A percentile compares a stretch with the other conserved stretches of the same genome.
Evolutionary conservation across 1,140 invertebrate species (phyloP).

Genomic region (Contarinia nasturtii): DNA sequence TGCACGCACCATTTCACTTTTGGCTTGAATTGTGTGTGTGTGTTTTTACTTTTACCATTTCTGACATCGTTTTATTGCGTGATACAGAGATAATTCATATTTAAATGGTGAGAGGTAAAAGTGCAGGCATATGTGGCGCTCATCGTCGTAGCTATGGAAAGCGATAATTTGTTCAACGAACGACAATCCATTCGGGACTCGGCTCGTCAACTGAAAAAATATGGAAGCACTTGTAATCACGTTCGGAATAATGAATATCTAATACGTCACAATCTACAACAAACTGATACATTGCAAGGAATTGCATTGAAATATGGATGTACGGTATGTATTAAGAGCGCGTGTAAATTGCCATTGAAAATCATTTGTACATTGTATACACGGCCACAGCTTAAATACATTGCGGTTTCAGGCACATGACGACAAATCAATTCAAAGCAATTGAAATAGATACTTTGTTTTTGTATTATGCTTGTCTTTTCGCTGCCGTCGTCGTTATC

Average conservation of each 20-base stretch:
- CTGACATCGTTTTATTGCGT: no score
- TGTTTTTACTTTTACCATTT: no score
- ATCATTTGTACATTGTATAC: not conserved
- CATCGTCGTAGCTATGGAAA: slow-evolving; percentile 34
- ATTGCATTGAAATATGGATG: slow-evolving; percentile 82
- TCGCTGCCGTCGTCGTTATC: no score
- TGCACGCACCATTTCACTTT: no score
- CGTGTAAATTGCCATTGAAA: not conserved
- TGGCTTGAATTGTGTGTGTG: no score
- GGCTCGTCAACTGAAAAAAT: slow-evolving; percentile 65
- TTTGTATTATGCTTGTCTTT: no score
- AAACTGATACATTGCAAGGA: slow-evolving; percentile 78
- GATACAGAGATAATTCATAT: no score
- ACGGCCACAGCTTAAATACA: not conserved
- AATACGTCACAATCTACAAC: slow-evolving; percentile 57
- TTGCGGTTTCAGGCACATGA: no score
- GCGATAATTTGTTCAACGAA: slow-evolving; percentile 60
- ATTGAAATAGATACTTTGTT: no score
- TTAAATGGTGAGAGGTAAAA: no score
- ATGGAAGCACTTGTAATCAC: slow-evolving; percentile 66
- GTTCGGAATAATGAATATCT: slow-evolving; percentile 40
- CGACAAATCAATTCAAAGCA: no score
- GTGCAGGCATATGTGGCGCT: slow-evolving; percentile 2
- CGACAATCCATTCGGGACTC: slow-evolving; percentile 66
- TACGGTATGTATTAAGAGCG: slow-evolving; percentile 43